A percentile compares a stretch with the other conserved stretches of the same genome.
These are phyloP conservation scores for Phocoena phocoena DNA, from an alignment of 2,113 vertebrate species.

Conservation along the genomic window DNA sequence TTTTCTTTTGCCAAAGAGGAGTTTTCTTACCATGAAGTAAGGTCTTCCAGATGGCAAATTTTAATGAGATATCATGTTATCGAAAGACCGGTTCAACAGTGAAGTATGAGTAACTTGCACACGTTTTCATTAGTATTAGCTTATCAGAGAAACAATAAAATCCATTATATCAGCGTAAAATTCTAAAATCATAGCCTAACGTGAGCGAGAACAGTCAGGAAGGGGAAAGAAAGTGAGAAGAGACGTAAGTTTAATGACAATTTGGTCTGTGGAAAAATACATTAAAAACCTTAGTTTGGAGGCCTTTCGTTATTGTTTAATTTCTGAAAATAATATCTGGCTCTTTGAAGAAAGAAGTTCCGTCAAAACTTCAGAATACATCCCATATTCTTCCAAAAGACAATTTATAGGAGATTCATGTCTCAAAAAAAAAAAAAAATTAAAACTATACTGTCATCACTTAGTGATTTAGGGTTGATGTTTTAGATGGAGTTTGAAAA, in stretches of 20 bases:
- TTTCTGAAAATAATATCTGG: not conserved
- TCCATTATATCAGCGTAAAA: not conserved
- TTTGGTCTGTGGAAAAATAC: not conserved
- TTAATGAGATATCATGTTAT: constrained; percentile 25
- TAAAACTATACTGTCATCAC: not conserved
- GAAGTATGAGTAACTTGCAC: not conserved
- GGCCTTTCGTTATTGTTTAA: not conserved
- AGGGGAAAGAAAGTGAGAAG: not conserved
- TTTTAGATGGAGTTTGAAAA: not conserved
- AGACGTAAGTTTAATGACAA: not conserved
- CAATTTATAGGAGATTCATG: not conserved
- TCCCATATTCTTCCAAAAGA: not conserved
- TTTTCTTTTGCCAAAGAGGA: not conserved
- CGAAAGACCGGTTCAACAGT: not conserved
- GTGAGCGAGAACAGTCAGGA: not conserved
- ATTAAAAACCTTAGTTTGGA: not conserved
- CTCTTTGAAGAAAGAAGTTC: constrained; percentile 2
- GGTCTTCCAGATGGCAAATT: not conserved
- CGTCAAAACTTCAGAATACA: not conserved
- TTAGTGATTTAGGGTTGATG: not conserved
- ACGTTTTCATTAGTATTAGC: not conserved
- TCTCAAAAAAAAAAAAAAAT: not conserved
- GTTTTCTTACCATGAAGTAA: constrained; percentile 11
- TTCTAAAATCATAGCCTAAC: not conserved
- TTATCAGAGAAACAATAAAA: constrained; percentile 35